These are phyloP conservation scores for Cricetomys ansorgei DNA, from an alignment of 2,113 vertebrate genomes.

Conservation along the genomic window DNA sequence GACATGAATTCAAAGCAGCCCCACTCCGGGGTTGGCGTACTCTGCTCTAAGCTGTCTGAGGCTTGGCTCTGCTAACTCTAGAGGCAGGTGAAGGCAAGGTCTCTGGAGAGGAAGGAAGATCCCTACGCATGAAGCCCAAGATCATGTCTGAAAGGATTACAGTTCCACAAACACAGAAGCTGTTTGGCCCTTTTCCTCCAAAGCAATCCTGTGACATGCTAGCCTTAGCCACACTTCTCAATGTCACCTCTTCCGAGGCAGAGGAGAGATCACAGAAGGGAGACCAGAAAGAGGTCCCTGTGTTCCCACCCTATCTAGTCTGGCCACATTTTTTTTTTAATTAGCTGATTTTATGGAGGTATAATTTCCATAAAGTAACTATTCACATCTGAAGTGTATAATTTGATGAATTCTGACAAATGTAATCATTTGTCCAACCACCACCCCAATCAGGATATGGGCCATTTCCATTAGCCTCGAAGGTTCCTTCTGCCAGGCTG, in stretches of 20 bases:
- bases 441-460: neutral
- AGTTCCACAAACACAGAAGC: neutral
- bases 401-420: conserved; percentile 17
- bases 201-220: neutral
- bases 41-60: neutral
- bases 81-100: neutral
- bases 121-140: neutral
- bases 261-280: neutral
- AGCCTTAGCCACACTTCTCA: conserved; percentile 11
- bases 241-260: neutral
- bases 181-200: neutral
- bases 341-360: neutral
- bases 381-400: neutral
- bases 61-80: neutral
- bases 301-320: neutral
- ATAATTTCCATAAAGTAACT: neutral
- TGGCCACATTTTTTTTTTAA: neutral
- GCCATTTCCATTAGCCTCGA: neutral
- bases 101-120: neutral
- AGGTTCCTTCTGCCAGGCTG: neutral
- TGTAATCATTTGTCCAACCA: neutral
- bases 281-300: neutral
- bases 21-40: neutral
- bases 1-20: neutral
- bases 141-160: neutral